Evolutionary conservation across 2,888 invertebrate genomes (phyloP), one percentile per base, ranked within the genome.

Genomic region (Caenorhabditis sulstoni): DNA sequence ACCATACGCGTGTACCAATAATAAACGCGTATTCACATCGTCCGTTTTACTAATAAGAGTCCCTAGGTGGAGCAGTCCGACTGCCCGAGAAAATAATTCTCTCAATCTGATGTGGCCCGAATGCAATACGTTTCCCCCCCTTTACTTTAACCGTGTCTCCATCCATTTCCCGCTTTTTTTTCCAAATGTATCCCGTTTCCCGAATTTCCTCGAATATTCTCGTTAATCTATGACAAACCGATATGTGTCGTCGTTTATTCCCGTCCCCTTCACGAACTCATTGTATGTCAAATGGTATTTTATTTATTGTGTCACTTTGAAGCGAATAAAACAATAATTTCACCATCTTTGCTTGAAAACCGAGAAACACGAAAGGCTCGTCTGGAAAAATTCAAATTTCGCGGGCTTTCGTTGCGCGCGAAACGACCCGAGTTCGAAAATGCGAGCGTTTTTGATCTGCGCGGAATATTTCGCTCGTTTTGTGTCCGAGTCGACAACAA

Each of bases 281-380:
- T 65, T 75, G 75, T 75, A 75, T 74, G 74, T 75, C 75, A 61
- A 62, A 75, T 67, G 75, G 75, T 75, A 73, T 64, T 22, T 18
- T 57, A 57, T 53, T 39, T 49, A 58, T 58, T 67, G 49, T 58
- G 67, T 29, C 29, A 55, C 44, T 58, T 67, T 67, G 67, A 67
- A 67, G 58, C 58, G 67, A 67, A 67, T 67, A 67, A 67, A 67
- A 16, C 14, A 39, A 55, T 55, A 37, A 37, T 29, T 55, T 37
- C 14, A 12, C 29, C 14, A 2, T 55, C 8, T 16, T 18, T 47
- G 8, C 3, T 14, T 29, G 52, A 37, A 37, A 37, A 37, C 11
- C 37, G 11, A 5, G 37, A 5, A 37, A 37, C n/a, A n/a, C n/a
- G n/a, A n/a, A n/a, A n/a, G n/a, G n/a, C n/a, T n/a, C n/a, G n/a